Evolutionary conservation across 1,140 invertebrate species (phyloP), one percentile per base, ranked within the genome.

Genomic region (Micrasema longulum): DNA sequence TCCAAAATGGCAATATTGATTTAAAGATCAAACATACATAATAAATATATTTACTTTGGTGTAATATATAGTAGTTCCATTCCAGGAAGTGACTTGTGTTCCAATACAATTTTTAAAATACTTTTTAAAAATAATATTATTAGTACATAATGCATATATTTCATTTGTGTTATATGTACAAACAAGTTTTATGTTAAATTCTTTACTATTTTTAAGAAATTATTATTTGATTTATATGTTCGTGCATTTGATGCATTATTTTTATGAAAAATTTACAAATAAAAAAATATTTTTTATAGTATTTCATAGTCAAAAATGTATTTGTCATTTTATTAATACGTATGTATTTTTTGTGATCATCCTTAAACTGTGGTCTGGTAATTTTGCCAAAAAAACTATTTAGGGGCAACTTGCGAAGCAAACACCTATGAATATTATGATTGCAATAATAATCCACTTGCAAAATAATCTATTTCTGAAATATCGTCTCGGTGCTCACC

Each of bases 241-340:
- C 9, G 35, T 60, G 35, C 35, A 60, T 60, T 60, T 41, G 18
- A 60, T 60, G 55, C 55, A 60, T 60, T 60, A 60, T 38, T 60
- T 55, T 60, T 41, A 60, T 14, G 16, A 60, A 60, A 20, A 20
- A 23, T 52, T 52, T 23, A 52, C 20, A 52, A 52, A 22, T 22
- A 38, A 60, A 43, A 60, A 23, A 26, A 14, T 60, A 60, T 53
- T 35, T 53, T 53, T 6, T 53, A 31, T 50, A 9, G 16, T 52
- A 60, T 60, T 60, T 14, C 5, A 22, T 60, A 38, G 36, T 43
- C 55, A 60, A n/a, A n/a, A n/a, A 22, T 60, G 14, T 38, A 20
- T 47, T 47, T 3, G 26, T 48, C 47, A 48, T 16, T 48, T 48
- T 48, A 48, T 31, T 7, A 7, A 20, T 48, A 18, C 47, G 20